A percentile compares a stretch with the other conserved stretches of the same genome.
phyloP scores from a whole-genome alignment of 2,113 vertebrate species.

The Upupa epops region DNA sequence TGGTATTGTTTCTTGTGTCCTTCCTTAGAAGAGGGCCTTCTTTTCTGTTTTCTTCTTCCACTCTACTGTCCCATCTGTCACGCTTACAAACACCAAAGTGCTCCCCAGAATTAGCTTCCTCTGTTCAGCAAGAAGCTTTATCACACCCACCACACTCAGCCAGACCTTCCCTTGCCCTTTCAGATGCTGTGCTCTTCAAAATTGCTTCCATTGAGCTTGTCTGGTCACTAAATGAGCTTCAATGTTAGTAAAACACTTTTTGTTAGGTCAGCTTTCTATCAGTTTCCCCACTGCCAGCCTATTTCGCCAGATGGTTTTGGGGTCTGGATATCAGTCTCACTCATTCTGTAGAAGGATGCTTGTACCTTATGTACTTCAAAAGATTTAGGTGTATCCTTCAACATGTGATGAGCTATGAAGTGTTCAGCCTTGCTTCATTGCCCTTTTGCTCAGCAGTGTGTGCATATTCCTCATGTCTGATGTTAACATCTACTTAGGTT shows the following conservation, averaged over 20 bases:
- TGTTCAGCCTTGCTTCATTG: background rate
- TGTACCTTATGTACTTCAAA: background rate
- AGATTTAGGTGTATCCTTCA: background rate
- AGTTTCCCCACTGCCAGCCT: background rate
- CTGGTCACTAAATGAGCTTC: background rate
- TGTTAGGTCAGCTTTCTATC: background rate
- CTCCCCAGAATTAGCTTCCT: background rate
- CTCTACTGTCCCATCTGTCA: background rate
- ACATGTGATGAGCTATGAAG: accelerated
- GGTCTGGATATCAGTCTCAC: background rate
- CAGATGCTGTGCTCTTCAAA: background rate
- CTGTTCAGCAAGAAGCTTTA: background rate
- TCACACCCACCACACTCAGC: background rate
- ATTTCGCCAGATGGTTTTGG: background rate
- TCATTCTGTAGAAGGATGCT: background rate
- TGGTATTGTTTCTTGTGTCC: background rate
- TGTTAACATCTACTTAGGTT: background rate
- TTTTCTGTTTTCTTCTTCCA: background rate
- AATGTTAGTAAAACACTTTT: background rate
- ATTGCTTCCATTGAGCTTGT: background rate
- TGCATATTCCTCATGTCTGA: background rate
- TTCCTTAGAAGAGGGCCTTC: background rate
- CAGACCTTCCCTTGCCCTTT: background rate
- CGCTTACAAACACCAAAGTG: background rate
- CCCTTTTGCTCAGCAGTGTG: background rate